A percentile compares a stretch with the other conserved stretches of the same genome.
Evolutionary conservation across 2,113 vertebrate genomes (phyloP).

Genomic region (Crotalus horridus): DNA sequence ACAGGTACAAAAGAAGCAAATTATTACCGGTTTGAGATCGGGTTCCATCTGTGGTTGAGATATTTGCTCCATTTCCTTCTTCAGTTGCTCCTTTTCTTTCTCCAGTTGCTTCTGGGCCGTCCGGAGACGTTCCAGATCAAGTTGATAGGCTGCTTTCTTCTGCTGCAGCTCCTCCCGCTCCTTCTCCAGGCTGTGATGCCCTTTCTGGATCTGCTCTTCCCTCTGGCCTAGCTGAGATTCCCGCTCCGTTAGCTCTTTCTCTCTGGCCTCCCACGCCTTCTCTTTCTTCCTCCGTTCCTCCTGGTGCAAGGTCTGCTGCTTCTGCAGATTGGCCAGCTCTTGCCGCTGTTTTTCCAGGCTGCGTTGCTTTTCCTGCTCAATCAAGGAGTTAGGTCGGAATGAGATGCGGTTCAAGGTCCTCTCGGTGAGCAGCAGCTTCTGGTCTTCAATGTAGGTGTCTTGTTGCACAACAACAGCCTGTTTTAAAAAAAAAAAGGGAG

Average conservation of each 20-base stretch:
- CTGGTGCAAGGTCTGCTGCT: conserved; percentile 83
- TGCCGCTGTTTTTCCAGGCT: conserved; percentile 94
- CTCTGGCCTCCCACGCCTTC: conserved; percentile 81
- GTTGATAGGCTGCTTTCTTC: conserved; percentile 80
- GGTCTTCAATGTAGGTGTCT: conserved; percentile 93
- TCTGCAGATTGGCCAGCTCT: conserved; percentile 87
- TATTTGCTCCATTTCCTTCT: conserved; percentile 71
- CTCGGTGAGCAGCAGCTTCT: conserved; percentile 84
- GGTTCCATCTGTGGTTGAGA: conserved; percentile 59
- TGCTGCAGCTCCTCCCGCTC: conserved; percentile 72
- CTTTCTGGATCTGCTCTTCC: conserved; percentile 72
- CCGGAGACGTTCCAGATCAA: conserved; percentile 84
- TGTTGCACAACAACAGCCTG: conserved; percentile 93
- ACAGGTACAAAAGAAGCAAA: fast-evolving
- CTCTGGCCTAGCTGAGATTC: conserved; percentile 71
- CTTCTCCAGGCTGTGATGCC: conserved; percentile 73
- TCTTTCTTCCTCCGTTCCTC: conserved; percentile 82
- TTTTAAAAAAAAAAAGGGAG: background rate
- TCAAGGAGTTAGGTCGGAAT: conserved; percentile 80
- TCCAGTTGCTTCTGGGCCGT: conserved; percentile 85
- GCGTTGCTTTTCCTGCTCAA: conserved; percentile 97
- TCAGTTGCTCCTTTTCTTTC: conserved; percentile 78
- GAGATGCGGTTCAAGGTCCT: conserved; percentile 66
- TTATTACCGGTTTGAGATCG: conserved; percentile 55
- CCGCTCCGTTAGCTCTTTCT: conserved; percentile 75